These are phyloP conservation scores for Enteromius argenteus DNA, from an alignment of 2,797 vertebrate species.

Conservation along the genomic window DNA sequence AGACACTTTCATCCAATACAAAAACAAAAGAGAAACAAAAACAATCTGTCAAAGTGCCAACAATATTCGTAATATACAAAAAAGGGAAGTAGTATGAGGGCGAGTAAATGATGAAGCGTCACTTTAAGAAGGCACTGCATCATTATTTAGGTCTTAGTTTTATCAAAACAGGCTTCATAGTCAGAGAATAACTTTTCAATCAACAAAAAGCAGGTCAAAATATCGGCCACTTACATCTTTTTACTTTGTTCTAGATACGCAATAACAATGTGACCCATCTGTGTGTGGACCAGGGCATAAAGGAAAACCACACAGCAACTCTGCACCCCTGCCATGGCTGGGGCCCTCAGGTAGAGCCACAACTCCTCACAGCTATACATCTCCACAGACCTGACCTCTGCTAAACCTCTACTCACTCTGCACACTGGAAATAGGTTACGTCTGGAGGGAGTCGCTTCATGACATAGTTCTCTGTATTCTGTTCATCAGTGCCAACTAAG, in stretches of 20 bases:
- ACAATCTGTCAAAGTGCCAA: background rate
- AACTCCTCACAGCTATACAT: conserved; percentile 2
- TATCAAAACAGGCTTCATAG: background rate
- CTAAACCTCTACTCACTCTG: conserved; percentile 13
- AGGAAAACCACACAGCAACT: conserved; percentile 95
- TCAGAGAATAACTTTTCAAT: background rate
- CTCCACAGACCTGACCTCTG: conserved; percentile 34
- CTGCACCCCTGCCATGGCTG: conserved; percentile 95
- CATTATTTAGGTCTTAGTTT: background rate
- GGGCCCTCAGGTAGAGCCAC: conserved; percentile 88
- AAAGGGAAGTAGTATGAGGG: background rate
- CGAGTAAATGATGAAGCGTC: background rate
- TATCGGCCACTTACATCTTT: background rate
- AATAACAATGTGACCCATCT: conserved; percentile 92
- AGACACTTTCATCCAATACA: background rate
- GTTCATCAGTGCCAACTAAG: conserved; percentile 34
- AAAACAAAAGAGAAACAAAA: background rate
- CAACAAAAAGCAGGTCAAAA: conserved; percentile 1
- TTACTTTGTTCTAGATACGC: conserved; percentile 81
- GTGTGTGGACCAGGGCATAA: conserved; percentile 92
- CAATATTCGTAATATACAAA: background rate
- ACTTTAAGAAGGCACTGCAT: background rate
- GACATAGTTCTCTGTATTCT: conserved; percentile 44
- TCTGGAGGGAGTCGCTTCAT: conserved; percentile 46
- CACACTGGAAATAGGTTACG: conserved; percentile 37